Base-by-base conservation (phyloP, 2,888 invertebrate genomes). In the Eupithecia subumbrata region DNA sequence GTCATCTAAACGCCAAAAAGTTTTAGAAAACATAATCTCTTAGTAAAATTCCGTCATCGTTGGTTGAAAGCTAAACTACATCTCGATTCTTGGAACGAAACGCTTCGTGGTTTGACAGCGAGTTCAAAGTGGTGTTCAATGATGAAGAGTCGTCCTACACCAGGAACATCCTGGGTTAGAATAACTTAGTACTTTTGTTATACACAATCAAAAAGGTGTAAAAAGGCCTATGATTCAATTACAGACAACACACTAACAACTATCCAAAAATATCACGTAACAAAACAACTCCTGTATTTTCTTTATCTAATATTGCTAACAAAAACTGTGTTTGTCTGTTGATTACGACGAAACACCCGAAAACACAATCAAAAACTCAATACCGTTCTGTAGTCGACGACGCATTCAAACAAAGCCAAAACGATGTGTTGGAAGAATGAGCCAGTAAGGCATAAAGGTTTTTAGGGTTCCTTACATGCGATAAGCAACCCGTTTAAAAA, bases 361-460 rank as follows among this genome's bases (percentile, higher is more conserved):
- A 60, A 77, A 74, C 48, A 73, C 75, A 77, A 77, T 77, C 74
- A 75, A 77, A 76, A 78, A 76, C 77, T 77, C 77, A 73, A 77
- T 78, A 75, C 63, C 69, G 73, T 76, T 69, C 73, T 68, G 72
- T 43, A 69, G 63, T 69, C 48, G 72, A 64, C 75, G 68, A 72
- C 68, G 71, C 76, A 73, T 78, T 71, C 74, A 78, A 72, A 80
- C 80, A 78, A 75, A 79, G 80, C 77, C 75, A 76, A 75, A 79
- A 79, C 75, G 76, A 77, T 72, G 78, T 79, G 78, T 77, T 80
- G 78, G 76, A 78, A 78, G 71, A 68, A 75, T 18, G n/a, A 68
- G 22, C 43, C 5, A 34, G 34, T 64, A 64, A 64, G 64, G 64
- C 18, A n/a, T 40, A 68, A 34, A 34, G 40, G 43, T 40, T 40